Base-by-base conservation (phyloP, 2,113 vertebrate genomes). In the Tauraco erythrolophus region DNA sequence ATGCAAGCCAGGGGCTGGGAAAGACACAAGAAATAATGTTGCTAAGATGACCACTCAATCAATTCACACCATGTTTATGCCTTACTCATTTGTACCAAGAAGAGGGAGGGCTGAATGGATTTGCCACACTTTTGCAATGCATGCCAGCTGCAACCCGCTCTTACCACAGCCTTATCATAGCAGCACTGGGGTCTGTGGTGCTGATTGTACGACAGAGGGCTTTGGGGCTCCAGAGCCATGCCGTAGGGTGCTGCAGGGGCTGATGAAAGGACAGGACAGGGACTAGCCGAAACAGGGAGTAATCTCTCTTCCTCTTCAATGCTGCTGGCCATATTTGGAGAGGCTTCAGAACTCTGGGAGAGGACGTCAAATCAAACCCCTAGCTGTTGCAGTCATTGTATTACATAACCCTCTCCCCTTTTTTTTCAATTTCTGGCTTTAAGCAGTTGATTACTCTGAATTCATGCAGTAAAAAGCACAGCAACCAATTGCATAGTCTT, bases 381-480 rank as follows among this genome's bases (percentile, higher is more conserved):
- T 30, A 64, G 60, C 60, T 79, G 91, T 75, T 78, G 46, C 31
- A 89, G 31, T 17, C 28, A 33, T 50, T 65, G 10, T 21, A 33
- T 89, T 87, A 91, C 43, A 87, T 66, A 91, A 93, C 4, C 4
- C 11, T n/a, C 65, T 41, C 11, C 28, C n/a, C 5, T 27, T 46
- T 43, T 21, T 75, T 70, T 70, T 57, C 3, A 16, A 1, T 77
- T 84, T 86, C 81, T 86, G 56, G 8, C 45, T 87, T 37, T 50
- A 71, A 75, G 51, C 62, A 82, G n/a, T 60, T 56, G 65, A 66
- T 81, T 89, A 77, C 39, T 62, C 46, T 89, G 65, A 95, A 84
- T 84, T 83, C 43, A 69, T 56, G 53, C 53, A 88, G 76, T 78
- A 89, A 94, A 96, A 94, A 82, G 53, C 74, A 93, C 74, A 93